A percentile compares a stretch with the other conserved stretches of the same genome.
phyloP scores from a whole-genome alignment of 2,113 vertebrate genomes.

The Dipodomys ordii region DNA sequence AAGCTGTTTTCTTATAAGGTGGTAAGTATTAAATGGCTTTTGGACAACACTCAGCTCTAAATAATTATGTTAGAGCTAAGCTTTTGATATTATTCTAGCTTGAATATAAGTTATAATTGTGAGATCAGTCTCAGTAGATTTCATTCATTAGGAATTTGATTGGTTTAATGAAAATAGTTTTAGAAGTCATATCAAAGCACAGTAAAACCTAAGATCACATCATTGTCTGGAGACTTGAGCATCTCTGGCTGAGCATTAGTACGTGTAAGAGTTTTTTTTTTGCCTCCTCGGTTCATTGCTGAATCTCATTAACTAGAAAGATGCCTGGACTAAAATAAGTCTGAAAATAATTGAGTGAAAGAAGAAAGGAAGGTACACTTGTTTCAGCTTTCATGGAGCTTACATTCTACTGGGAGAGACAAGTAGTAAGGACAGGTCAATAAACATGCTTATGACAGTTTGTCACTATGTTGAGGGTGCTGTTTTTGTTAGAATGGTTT shows the following conservation, averaged over 20 bases:
- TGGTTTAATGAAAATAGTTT: constrained; percentile 2
- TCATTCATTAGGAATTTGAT: constrained; percentile 34
- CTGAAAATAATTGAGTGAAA: neutral
- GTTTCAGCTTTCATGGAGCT: neutral
- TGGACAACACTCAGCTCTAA: constrained; percentile 37
- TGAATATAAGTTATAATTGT: neutral
- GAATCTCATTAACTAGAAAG: neutral
- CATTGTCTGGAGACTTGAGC: neutral
- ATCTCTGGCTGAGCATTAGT: no score
- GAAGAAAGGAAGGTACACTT: neutral
- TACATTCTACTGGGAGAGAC: neutral
- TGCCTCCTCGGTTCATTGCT: neutral
- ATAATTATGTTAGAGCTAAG: constrained; percentile 1
- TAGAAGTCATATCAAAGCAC: neutral
- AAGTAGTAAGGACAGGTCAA: neutral
- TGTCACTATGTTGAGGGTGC: neutral
- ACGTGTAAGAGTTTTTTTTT: neutral
- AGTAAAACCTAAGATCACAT: neutral
- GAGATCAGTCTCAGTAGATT: neutral
- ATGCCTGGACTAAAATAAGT: neutral
- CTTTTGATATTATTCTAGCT: neutral
- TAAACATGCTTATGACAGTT: neutral
- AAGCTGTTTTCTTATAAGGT: constrained; percentile 2
- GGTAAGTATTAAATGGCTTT: constrained; percentile 39
- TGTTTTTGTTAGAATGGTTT: neutral